phyloP scores from a whole-genome alignment of 2,888 invertebrate species.

The Pyrrhosoma nymphula region DNA sequence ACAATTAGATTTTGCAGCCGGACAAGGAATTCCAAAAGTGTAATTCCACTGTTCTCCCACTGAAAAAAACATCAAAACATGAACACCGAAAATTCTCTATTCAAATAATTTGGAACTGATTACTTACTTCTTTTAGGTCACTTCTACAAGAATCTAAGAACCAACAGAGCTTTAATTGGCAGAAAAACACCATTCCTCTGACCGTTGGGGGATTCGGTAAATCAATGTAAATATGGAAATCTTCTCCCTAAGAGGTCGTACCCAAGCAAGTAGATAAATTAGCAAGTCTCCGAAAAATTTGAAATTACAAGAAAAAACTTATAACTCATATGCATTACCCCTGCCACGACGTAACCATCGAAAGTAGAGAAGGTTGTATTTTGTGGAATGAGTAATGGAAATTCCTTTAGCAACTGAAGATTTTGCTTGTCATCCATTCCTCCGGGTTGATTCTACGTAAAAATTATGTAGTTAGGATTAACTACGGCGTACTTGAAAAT shows the following conservation, averaged over 20 bases:
- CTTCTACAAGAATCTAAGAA: conserved; percentile 47
- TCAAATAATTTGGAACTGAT: background rate
- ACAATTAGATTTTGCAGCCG: conserved; percentile 53
- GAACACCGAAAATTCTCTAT: too few relatives aligned
- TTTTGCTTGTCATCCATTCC: conserved; percentile 46
- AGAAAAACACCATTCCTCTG: conserved; percentile 42
- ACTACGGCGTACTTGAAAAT: too few relatives aligned
- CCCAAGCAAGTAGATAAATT: too few relatives aligned
- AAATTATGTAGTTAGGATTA: background rate
- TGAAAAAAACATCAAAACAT: background rate
- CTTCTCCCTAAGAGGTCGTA: conserved; percentile 9
- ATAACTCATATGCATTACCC: background rate
- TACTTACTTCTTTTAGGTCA: conserved; percentile 49
- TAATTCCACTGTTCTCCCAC: conserved; percentile 42
- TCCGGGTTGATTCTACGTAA: background rate
- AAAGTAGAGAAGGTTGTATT: background rate
- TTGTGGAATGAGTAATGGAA: conserved; percentile 36
- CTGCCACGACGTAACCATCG: conserved; percentile 20
- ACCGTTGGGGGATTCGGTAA: conserved; percentile 39
- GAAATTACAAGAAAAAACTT: background rate
- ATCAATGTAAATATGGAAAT: conserved; percentile 34
- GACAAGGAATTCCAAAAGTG: conserved; percentile 13
- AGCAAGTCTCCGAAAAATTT: too few relatives aligned
- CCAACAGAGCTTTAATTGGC: background rate
- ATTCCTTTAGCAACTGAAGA: conserved; percentile 28